Percentiles rank a stretch among this genome's conserved stretches.
phyloP scores from a whole-genome alignment of 2,797 vertebrate species.

The Oryzias sinensis region DNA sequence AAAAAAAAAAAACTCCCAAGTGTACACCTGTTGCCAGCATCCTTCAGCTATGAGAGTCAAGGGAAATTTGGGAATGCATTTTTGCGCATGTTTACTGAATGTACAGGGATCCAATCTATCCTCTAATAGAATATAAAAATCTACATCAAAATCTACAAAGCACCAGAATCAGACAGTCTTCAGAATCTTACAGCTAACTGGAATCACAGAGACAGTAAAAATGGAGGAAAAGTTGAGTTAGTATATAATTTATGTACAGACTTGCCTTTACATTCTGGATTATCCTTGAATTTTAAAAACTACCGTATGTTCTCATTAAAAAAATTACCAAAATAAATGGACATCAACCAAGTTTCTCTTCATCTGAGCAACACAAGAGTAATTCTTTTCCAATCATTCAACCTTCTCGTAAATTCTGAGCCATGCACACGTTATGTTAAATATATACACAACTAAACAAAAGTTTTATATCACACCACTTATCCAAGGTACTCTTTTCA shows the following conservation, averaged over 20 bases:
- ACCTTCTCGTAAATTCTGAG: no score
- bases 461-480: no score
- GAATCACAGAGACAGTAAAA: not conserved
- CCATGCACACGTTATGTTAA: no score
- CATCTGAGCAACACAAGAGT: no score
- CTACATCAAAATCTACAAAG: conserved; percentile 35
- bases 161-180: conserved; percentile 37
- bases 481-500: no score
- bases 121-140: conserved; percentile 50
- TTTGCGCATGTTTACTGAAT: conserved; percentile 48
- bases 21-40: conserved; percentile 84
- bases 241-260: not conserved
- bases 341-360: no score
- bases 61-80: conserved; percentile 54
- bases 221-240: conserved; percentile 4
- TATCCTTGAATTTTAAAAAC: no score
- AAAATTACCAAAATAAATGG: no score
- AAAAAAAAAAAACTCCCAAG: conserved; percentile 76
- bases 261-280: not conserved
- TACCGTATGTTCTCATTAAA: no score
- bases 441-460: no score
- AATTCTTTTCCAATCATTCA: no score
- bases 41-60: conserved; percentile 72
- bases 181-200: conserved; percentile 45
- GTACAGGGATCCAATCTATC: conserved; percentile 54